Percentiles rank a stretch among this genome's conserved stretches.
Conservation (phyloP, 2,888 invertebrate genomes). For the Trissonchulus latispiculum region DNA sequence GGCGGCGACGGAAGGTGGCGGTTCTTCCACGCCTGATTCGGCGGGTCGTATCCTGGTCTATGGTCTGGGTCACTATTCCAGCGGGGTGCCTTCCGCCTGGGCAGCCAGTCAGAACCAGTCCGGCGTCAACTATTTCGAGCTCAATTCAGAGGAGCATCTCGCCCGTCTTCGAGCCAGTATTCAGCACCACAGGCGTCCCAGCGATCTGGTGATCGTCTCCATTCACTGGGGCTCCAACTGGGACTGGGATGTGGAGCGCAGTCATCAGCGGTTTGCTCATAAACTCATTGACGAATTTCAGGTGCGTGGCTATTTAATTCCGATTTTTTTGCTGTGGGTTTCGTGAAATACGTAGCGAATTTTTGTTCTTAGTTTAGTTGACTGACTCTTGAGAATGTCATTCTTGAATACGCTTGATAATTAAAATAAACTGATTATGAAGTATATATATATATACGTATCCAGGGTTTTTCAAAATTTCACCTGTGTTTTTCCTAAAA, state of each 20-base stretch:
- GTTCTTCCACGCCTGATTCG: not conserved
- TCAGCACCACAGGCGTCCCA: conserved; percentile 14
- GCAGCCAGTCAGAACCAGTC: conserved; percentile 19
- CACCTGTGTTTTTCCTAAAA: too few species aligned
- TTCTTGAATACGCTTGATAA: too few species aligned
- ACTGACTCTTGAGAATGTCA: too few species aligned
- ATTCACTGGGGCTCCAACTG: conserved; percentile 32
- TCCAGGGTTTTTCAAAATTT: too few species aligned
- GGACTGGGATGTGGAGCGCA: conserved; percentile 26
- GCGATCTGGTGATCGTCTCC: conserved; percentile 28
- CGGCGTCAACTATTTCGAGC: conserved; percentile 24
- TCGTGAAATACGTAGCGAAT: too few species aligned
- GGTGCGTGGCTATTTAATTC: too few species aligned
- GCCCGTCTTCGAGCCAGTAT: conserved; percentile 9
- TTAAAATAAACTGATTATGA: too few species aligned
- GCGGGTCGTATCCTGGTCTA: conserved; percentile 27
- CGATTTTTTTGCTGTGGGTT: too few species aligned
- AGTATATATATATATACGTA: too few species aligned
- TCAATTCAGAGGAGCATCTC: not conserved
- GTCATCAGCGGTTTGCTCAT: conserved; percentile 25
- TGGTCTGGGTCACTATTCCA: conserved; percentile 26
- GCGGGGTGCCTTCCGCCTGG: conserved; percentile 27
- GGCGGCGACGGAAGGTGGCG: too few species aligned
- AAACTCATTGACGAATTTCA: conserved; percentile 27
- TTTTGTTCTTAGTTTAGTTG: too few species aligned